Base-by-base conservation (phyloP, 2,113 vertebrate species). In the Eubucco bourcierii region DNA sequence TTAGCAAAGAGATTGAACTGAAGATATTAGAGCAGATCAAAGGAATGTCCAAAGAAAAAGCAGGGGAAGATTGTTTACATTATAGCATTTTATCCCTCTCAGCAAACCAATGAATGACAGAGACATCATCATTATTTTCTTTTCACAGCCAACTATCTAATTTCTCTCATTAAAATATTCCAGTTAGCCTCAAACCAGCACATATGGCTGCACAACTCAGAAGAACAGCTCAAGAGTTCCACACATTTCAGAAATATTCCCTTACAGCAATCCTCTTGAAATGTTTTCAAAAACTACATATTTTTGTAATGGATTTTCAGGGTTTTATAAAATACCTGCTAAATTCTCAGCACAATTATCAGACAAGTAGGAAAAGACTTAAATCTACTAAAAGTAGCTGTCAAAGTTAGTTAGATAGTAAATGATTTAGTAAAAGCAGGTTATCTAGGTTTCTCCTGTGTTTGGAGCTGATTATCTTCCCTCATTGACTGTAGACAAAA, bases 391-490 rank as follows among this genome's bases (percentile, higher is more conserved):
- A 83, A 95, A 85, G 87, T 79, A 95, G 39, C 59, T 95, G 79
- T 80, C 90, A 87, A 58, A 72, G 75, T 82, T 95, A 87, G 91
- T 82, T 90, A 64, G n/a, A 89, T 84, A 84, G 53, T 39, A 87
- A 56, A 87, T 76, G 3, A 93, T 91, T 93, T 94, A 82, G 33
- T 80, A 80, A 64, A 87, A 91, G 50, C 20, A 44, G 17, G 55
- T 85, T 95, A 44, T 76, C 63, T 66, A 59, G 46, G 20, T 81
- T 76, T 23, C 24, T 81, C 41, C 44, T 59, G 18, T 56, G 31
- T 65, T 72, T 82, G 61, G 34, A 73, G 46, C 13, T 24, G 31
- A 72, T 88, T 84, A 63, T 87, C 56, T 73, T 83, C 23, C 15
- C 13, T 90, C n/a, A 4, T 31, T 76, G 41, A 59, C 29, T 80